These are phyloP conservation scores for Drosophila testacea DNA, from an alignment of 2,888 invertebrate genomes.

Conservation along the genomic window DNA sequence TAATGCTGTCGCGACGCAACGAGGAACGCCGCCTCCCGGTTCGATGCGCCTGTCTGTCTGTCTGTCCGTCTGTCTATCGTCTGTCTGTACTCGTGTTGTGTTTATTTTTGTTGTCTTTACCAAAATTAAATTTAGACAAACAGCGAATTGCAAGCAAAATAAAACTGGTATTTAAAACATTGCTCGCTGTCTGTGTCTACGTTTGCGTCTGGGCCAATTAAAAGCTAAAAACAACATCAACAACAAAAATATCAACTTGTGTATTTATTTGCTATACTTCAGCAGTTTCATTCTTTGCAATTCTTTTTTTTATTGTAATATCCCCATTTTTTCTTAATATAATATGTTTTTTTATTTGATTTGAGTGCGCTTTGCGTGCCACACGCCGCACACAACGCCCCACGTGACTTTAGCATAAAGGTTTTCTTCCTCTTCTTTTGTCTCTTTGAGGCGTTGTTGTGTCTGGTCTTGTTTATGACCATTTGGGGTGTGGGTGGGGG, in stretches of 20 bases:
- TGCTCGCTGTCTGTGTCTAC: conserved; percentile 12
- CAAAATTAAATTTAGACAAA: conserved; percentile 60
- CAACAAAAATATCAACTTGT: conserved; percentile 1
- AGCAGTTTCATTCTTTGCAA: conserved; percentile 31
- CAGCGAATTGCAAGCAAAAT: conserved; percentile 49
- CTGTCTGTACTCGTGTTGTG: conserved; percentile 29
- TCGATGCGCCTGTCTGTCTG: conserved; percentile 20
- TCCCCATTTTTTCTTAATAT: background rate
- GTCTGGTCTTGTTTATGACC: conserved; percentile 41
- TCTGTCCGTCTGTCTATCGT: conserved; percentile 8
- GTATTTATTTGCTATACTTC: conserved; percentile 34
- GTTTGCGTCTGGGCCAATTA: conserved; percentile 34
- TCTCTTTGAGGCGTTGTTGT: conserved; percentile 29
- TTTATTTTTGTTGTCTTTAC: conserved; percentile 72
- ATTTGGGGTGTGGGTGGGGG: conserved; percentile 15
- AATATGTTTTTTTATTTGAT: conserved; percentile 6
- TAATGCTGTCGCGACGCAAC: conserved; percentile 47
- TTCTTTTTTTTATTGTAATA: background rate
- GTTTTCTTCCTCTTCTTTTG: background rate
- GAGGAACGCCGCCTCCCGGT: conserved; percentile 38
- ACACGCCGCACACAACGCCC: conserved; percentile 58
- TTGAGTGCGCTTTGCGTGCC: conserved; percentile 52
- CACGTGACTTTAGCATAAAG: conserved; percentile 48
- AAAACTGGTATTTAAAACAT: conserved; percentile 57
- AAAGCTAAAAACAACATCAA: conserved; percentile 19